Base-by-base conservation (phyloP, 2,797 vertebrate species). In the Danio albolineatus region DNA sequence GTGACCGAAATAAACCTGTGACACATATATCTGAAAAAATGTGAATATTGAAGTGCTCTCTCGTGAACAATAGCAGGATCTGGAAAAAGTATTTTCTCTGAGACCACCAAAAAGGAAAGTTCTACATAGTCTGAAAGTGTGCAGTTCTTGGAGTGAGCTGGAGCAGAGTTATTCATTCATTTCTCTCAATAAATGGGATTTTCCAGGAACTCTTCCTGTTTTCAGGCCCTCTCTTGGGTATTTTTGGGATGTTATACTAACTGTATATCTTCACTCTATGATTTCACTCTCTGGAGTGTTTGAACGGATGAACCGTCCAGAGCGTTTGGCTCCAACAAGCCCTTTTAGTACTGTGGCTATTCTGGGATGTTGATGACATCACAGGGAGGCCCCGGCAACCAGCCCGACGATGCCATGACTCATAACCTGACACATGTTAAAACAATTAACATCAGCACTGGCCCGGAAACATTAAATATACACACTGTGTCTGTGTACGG, bases 361-460 rank as follows among this genome's bases (percentile, higher is more conserved):
- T 92, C 89, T 84, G 62, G 83, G 88, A 84, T 57, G 72, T 65
- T 89, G 88, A 92, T 91, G 90, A 92, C 91, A 92, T 91, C 73
- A 80, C 86, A 84, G 76, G 85, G 90, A 86, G 86, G 90, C 88
- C 88, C 79, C n/a, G 59, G 82, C 83, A 74, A 74, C 81, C 43
- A 73, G 71, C 80, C 78, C 85, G 86, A 82, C 1, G 16, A 87
- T 86, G 89, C 53, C 19, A 87, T 91, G 89, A 92, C 85, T 92
- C 46, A 57, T 49, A 72, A 56, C 66, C 65, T 65, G 59, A 75
- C 64, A 70, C 21, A 14, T 46, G 61, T 41, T 54, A 14, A 76
- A 70, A 72, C 39, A 67, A 60, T 60, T 59, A 70, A 70, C 7
- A 49, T 41, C n/a, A 70, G 10, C 7, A 49, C 41, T 69, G n/a